phyloP scores from a whole-genome alignment of 2,888 invertebrate species.

The Drosophila rellima region DNA sequence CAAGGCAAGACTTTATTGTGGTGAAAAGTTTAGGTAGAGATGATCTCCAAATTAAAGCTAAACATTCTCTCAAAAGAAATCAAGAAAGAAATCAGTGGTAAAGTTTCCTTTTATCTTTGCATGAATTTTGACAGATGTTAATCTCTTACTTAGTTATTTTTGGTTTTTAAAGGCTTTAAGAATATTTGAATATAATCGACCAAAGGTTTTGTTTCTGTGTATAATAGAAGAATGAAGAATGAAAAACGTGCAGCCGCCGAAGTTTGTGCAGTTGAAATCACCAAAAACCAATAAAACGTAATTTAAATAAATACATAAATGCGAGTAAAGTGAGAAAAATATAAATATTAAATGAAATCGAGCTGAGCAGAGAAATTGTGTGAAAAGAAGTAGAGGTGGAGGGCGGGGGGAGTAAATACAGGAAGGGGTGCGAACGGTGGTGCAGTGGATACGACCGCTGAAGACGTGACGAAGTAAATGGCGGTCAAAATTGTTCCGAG shows the following conservation, averaged over 20 bases:
- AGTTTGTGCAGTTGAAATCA: constrained; percentile 43
- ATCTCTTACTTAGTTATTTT: too few species aligned
- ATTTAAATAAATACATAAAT: constrained; percentile 60
- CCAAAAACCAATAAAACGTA: constrained; percentile 46
- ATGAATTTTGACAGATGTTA: too few species aligned
- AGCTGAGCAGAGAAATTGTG: constrained; percentile 19
- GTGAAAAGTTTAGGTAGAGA: neutral
- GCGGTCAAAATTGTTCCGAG: constrained; percentile 53
- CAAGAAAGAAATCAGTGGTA: neutral
- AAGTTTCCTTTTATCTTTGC: too few species aligned
- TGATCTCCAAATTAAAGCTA: neutral
- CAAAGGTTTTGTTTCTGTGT: too few species aligned
- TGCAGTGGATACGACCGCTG: constrained; percentile 19
- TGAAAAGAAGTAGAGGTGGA: neutral
- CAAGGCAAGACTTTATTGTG: neutral
- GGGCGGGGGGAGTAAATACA: neutral
- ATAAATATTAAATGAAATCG: constrained; percentile 15
- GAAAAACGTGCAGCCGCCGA: constrained; percentile 49
- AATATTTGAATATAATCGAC: too few species aligned
- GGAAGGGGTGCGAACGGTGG: constrained; percentile 2
- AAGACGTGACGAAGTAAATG: constrained; percentile 58
- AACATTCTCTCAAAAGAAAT: neutral
- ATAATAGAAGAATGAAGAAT: constrained; percentile 25
- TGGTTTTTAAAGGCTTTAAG: too few species aligned
- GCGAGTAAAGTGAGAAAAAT: constrained; percentile 28